These are phyloP conservation scores for Nymphalis io DNA, from an alignment of 1,140 invertebrate genomes.

Conservation along the genomic window DNA sequence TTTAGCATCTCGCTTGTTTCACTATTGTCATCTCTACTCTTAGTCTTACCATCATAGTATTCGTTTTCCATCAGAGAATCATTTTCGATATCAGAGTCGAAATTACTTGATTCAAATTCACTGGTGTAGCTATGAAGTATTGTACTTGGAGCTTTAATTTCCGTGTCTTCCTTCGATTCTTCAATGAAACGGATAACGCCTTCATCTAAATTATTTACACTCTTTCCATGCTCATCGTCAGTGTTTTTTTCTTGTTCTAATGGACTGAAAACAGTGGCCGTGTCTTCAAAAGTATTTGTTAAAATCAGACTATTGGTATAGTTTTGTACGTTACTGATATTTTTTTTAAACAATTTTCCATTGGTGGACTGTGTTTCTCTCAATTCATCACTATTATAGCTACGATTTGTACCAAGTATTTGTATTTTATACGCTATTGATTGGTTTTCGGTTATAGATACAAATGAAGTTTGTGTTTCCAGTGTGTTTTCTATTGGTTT, in stretches of 20 bases:
- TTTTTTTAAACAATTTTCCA: background rate
- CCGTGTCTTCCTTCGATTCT: slow-evolving; percentile 46
- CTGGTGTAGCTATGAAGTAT: slow-evolving; percentile 26
- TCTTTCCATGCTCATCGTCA: slow-evolving; percentile 27
- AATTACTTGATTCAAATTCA: slow-evolving; percentile 46
- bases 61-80: slow-evolving; percentile 62
- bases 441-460: slow-evolving; percentile 63
- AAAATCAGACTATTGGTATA: slow-evolving; percentile 11
- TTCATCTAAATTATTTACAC: slow-evolving; percentile 39
- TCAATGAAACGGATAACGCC: slow-evolving; percentile 45
- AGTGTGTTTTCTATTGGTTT: slow-evolving; percentile 42
- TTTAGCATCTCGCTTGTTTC: slow-evolving; percentile 48
- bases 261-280: slow-evolving; percentile 47
- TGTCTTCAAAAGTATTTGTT: slow-evolving; percentile 47
- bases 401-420: slow-evolving; percentile 16
- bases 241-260: slow-evolving; percentile 42
- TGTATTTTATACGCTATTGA: slow-evolving; percentile 54
- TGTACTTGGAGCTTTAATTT: slow-evolving; percentile 39
- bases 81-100: slow-evolving; percentile 61
- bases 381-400: background rate
- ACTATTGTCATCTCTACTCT: slow-evolving; percentile 38
- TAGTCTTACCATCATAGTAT: slow-evolving; percentile 29
- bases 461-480: slow-evolving; percentile 67
- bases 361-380: background rate
- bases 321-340: background rate